phyloP scores from a whole-genome alignment of 53 echinoderm and acorn worm species.

The Paelopatides confundens region DNA sequence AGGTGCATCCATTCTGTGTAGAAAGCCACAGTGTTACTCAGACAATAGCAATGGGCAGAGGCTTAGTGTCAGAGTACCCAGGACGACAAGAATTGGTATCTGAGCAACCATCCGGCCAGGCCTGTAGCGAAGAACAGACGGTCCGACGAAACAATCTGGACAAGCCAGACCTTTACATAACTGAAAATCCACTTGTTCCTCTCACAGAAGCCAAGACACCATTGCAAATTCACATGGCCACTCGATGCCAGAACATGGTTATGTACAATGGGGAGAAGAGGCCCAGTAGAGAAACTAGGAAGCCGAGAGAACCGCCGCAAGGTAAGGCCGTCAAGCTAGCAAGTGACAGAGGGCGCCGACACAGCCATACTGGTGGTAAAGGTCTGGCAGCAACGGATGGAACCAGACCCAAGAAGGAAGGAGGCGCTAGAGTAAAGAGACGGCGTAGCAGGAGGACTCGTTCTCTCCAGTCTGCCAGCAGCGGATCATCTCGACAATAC shows the following conservation, averaged over 20 bases:
- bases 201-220: conserved; percentile 30
- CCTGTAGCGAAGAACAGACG: not conserved
- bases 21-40: not conserved
- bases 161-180: conserved; percentile 8
- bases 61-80: conserved; percentile 18
- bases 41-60: conserved; percentile 35
- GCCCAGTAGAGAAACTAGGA: not conserved
- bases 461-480: conserved; percentile 29
- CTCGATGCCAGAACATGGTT: conserved; percentile 16
- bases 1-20: conserved; percentile 7
- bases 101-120: not conserved
- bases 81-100: conserved; percentile 10
- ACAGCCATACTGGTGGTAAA: conserved; percentile 4
- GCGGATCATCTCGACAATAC: not conserved
- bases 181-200: conserved; percentile 37
- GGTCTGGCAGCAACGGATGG: not conserved
- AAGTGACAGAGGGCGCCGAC: conserved; percentile 27
- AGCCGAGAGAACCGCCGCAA: not conserved
- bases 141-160: not conserved
- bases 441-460: conserved; percentile 26
- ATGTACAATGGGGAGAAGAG: not conserved
- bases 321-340: not conserved
- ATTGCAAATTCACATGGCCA: conserved; percentile 46
- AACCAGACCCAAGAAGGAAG: not conserved
- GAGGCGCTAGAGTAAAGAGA: not conserved